Base-by-base conservation (phyloP, 2,888 invertebrate genomes). In the Dorcus parallelipipedus region DNA sequence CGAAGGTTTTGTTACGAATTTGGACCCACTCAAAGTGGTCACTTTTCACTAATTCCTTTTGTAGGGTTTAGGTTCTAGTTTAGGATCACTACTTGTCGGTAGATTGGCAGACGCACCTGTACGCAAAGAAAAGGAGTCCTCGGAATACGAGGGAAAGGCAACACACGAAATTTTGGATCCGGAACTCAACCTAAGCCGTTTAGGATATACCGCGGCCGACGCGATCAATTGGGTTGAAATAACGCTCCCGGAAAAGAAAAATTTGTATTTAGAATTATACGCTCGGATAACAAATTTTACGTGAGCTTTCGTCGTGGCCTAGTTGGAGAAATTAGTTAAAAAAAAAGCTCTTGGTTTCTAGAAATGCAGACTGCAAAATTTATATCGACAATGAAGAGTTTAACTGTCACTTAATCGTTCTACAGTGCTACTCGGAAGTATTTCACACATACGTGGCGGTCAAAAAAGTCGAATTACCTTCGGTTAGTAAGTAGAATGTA, bases 291-390 rank as follows among this genome's bases (percentile, higher is more conserved):
- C 84, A 45, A 87, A 86, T 73, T 85, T 84, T 71, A 83, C 84
- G 87, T 88, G 79, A 80, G 81, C 66, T 52, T n/a, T 40, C n/a
- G 20, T 40, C n/a, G 20, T 17, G 41, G 7, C 3, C 7, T 41
- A 26, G 38, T 23, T 39, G 56, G 6, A 47, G 20, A 51, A 55
- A 54, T 55, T 53, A 38, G 23, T 56, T 52, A 52, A 38, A 43
- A 45, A 33, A 33, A 33, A 33, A 33, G 7, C 3, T 33, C 26
- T 33, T 33, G 26, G 23, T 39, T 73, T 70, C 20, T 76, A 88
- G 88, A 71, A 88, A 88, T 69, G 86, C 89, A 3, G 89, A 89
- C 70, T 85, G 85, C 49, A 79, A 85, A 52, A 80, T 89, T 4
- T 83, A 83, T 64, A 84, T 89, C 54, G 87, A 83, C 9, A 80